Base-by-base conservation (phyloP, 2,797 vertebrate genomes). In the Phoxinus dragarum region DNA sequence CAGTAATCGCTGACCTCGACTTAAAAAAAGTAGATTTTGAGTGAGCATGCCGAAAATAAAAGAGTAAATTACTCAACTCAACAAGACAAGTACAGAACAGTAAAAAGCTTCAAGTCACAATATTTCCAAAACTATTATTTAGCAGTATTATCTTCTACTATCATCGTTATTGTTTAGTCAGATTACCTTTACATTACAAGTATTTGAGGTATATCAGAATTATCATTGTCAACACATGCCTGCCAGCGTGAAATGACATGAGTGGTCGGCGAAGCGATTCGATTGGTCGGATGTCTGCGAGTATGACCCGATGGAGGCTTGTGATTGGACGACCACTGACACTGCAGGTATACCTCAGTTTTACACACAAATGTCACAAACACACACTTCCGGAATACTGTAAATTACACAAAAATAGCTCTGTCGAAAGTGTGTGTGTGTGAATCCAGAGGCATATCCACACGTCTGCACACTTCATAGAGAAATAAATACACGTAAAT, bases 131-230 rank as follows among this genome's bases (percentile, higher is more conserved):
- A 98, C 97, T 97, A 97, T 97, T 91, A 89, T 96, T 95, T 94
- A 89, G 91, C 88, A 86, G 94, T 93, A 94, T 87, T 91, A 90
- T 92, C 92, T 91, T 93, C 89, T 94, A 93, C 87, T 89, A 93
- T 93, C 94, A 93, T 95, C 94, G 87, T 94, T 94, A 93, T 93
- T 94, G 90, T 94, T 93, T 94, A 94, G 95, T 97, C 97, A 98
- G 96, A 96, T 96, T 97, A 97, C 96, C 96, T 97, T 97, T 97
- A 98, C 97, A 97, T 95, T 97, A 97, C 76, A 97, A 97, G 97
- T 59, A 97, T 97, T 97, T 99, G 98, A 99, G 98, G 98, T 99
- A 99, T 99, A 97, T 99, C 96, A 96, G 97, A 97, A 97, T 98
- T 90, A 74, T 97, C 97, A 97, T 97, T 98, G 97, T 97, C 97